phyloP scores from a whole-genome alignment of 2,888 invertebrate species.

The Vesta saturnalis region DNA sequence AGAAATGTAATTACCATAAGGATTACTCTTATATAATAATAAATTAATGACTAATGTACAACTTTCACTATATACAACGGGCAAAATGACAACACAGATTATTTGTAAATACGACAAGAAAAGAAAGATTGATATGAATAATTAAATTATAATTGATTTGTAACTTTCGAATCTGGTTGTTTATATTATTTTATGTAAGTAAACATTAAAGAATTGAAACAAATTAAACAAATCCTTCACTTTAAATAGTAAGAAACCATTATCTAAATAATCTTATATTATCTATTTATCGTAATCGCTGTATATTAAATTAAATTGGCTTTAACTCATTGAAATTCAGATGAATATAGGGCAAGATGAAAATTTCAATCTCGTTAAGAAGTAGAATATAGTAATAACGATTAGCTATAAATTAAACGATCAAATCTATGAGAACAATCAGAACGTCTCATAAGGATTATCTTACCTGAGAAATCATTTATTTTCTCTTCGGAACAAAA shows the following conservation, averaged over 20 bases:
- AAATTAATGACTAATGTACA: too few relatives aligned
- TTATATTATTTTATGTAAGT: background rate
- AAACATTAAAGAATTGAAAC: too few relatives aligned
- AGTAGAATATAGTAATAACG: background rate
- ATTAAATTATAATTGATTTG: background rate
- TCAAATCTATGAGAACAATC: background rate
- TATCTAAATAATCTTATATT: background rate
- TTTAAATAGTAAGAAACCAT: background rate
- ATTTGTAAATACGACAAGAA: background rate
- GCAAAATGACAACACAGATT: background rate
- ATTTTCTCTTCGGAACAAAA: background rate
- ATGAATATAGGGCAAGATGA: background rate
- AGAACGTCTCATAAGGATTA: background rate
- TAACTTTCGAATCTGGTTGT: background rate
- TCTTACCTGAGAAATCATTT: background rate
- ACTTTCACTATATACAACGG: too few relatives aligned
- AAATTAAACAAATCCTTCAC: background rate
- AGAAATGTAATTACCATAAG: too few relatives aligned
- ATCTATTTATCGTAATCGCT: background rate
- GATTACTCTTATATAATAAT: too few relatives aligned
- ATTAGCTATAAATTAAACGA: background rate
- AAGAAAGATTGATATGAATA: background rate
- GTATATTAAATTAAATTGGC: background rate
- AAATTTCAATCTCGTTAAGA: background rate
- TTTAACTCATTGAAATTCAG: background rate